Evolutionary conservation across 2,113 vertebrate species (phyloP), one percentile per base, ranked within the genome.

Genomic region (Tricholaema leucomelas): DNA sequence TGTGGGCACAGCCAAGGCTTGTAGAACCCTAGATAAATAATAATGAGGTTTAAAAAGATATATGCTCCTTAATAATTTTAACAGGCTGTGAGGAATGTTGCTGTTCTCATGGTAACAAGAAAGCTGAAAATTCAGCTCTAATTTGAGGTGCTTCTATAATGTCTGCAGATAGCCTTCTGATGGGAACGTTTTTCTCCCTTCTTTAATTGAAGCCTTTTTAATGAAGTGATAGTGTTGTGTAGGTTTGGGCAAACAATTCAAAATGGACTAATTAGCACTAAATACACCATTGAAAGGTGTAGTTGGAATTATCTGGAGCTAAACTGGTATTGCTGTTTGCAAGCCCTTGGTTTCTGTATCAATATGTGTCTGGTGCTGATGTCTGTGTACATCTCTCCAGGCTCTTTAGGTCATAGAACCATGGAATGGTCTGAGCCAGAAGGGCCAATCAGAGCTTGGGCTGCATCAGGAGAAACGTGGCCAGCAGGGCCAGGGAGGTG

Each of bases 21-120:
- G 16, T 7, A 70, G 69, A 96, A 48, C 48, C 87, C 87, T 63
- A 82, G 79, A 93, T 92, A 97, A 97, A 95, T 96, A 97, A 97
- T 67, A 85, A 88, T 35, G 70, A 93, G 86, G 50, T 96, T 95
- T 94, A 79, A 91, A 95, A 95, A 97, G 81, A 97, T 94, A 92
- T 70, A 93, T 94, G 92, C 38, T 96, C 93, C 88, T 90, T 97
- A 94, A 97, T 97, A 97, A 96, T 97, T 97, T 89, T 85, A 97
- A 93, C 86, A 84, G 92, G 86, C 85, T 35, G 54, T 56, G 88
- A 94, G 92, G 95, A 94, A 96, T 73, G 75, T 72, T 67, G 85
- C 79, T 90, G 97, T 97, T 97, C 97, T 97, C 97, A 97, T 97
- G 96, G 97, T 91, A 97, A 97, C 97, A 80, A 74, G 36, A 83